phyloP scores from a whole-genome alignment of 1,140 invertebrate genomes.

The Drosophila micromelanica region DNA sequence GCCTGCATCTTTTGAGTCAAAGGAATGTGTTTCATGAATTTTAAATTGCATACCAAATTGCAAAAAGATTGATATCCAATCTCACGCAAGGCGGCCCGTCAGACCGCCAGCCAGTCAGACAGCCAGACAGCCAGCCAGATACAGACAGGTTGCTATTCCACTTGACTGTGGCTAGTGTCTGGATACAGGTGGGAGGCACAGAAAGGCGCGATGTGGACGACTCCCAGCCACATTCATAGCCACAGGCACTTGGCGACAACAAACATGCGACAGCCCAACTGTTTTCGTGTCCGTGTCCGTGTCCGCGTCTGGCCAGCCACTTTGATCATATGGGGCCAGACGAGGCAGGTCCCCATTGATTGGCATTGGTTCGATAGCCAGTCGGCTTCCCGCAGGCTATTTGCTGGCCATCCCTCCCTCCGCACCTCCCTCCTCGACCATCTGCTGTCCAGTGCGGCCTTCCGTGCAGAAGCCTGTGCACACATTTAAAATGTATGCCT shows the following conservation, averaged over 20 bases:
- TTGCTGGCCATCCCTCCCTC: slow-evolving; percentile 35
- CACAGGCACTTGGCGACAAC: slow-evolving; percentile 42
- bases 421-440: neutral
- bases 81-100: slow-evolving; percentile 69
- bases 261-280: slow-evolving; percentile 56
- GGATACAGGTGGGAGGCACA: slow-evolving; percentile 65
- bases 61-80: slow-evolving; percentile 84
- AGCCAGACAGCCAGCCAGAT: neutral
- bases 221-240: slow-evolving; percentile 25
- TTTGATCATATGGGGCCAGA: slow-evolving; percentile 33
- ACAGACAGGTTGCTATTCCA: slow-evolving; percentile 39
- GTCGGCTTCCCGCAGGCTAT: slow-evolving; percentile 57
- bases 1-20: slow-evolving; percentile 81
- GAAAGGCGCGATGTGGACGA: slow-evolving; percentile 23
- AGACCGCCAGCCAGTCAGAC: slow-evolving; percentile 15
- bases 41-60: slow-evolving; percentile 83
- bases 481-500: slow-evolving; percentile 79
- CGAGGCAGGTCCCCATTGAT: slow-evolving; percentile 57
- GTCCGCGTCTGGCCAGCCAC: slow-evolving; percentile 40
- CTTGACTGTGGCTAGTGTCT: slow-evolving; percentile 18
- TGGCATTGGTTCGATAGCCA: slow-evolving; percentile 64
- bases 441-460: slow-evolving; percentile 16
- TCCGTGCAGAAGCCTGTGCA: slow-evolving; percentile 21
- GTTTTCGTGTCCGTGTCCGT: neutral
- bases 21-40: slow-evolving; percentile 84